Base-by-base conservation (phyloP, 2,888 invertebrate genomes). In the Dendrolimus houi region DNA sequence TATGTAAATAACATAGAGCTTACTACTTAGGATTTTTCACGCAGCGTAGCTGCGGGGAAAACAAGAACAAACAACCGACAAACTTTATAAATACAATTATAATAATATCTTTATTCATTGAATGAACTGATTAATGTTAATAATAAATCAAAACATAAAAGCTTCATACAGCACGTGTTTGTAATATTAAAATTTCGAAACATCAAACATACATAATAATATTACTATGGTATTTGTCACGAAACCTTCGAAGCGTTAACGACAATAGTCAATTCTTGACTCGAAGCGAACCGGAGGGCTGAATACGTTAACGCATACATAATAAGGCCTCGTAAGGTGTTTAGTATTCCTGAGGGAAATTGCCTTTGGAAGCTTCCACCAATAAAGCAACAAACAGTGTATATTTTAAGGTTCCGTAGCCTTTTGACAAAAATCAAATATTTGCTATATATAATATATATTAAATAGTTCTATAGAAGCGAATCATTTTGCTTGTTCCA, bases 311-410 rank as follows among this genome's bases (percentile, higher is more conserved):
- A 72, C 73, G 71, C 74, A 73, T 74, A 75, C 72, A 66, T 76
- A 78, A 69, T 63, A 66, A 17, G 17, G 17, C 17, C 17, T 17
- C 17, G 17, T 17, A 17, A 17, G 62, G 70, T 68, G 73, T 83
- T 81, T 76, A 77, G 79, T 84, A 84, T 85, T 82, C 82, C 69
- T 63, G 66, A 69, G 72, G 83, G 79, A 86, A 85, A 86, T 83
- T 80, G 79, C 80, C 81, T 81, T 83, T 63, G 60, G 58, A 64
- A 63, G 63, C 66, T 58, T 66, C 65, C 60, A 70, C 65, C 80
- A 81, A 80, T 77, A 67, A 72, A n/a, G n/a, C n/a, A n/a, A n/a
- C n/a, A n/a, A n/a, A n/a, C n/a, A n/a, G n/a, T n/a, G 64, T 65
- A 61, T 69, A 2, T 1, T 17, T 17, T 17, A 17, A 17, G 17